Conservation (phyloP, 2,797 vertebrate species). For the Loriculus beryllinus region DNA sequence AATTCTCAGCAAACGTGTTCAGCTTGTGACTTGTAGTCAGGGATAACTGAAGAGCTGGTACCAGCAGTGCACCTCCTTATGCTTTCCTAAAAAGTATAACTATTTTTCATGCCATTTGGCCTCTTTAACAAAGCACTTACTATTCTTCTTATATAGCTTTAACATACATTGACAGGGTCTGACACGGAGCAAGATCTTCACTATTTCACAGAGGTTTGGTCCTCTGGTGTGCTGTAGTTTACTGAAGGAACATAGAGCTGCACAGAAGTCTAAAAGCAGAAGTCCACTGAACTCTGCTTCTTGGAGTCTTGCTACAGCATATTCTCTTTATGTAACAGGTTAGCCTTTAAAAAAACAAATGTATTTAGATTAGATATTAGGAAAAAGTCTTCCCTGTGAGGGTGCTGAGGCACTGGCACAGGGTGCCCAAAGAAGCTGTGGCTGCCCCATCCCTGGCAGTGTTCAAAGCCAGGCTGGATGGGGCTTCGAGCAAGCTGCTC, state of each 20-base stretch:
- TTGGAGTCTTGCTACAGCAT: neutral
- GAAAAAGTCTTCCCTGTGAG: neutral
- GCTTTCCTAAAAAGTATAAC: neutral
- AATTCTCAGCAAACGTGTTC: neutral
- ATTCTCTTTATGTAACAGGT: neutral
- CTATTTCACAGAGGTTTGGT: neutral
- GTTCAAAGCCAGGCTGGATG: too few species aligned
- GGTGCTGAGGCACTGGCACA: neutral
- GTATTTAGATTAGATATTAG: neutral
- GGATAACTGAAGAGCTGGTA: neutral
- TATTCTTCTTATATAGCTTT: neutral
- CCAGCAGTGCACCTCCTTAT: neutral
- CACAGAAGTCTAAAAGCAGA: neutral
- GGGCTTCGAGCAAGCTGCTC: neutral
- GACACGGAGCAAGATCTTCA: too few species aligned
- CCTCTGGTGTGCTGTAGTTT: neutral
- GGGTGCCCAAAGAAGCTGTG: neutral
- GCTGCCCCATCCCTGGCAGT: neutral
- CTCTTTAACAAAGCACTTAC: neutral
- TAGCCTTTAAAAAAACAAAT: neutral
- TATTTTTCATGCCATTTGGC: neutral
- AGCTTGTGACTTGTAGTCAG: neutral
- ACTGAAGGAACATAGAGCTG: neutral
- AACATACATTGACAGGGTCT: accelerated
- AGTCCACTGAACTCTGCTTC: neutral